Evolutionary conservation across 2,888 invertebrate genomes (phyloP).

Genomic region (Epinotia nisella): DNA sequence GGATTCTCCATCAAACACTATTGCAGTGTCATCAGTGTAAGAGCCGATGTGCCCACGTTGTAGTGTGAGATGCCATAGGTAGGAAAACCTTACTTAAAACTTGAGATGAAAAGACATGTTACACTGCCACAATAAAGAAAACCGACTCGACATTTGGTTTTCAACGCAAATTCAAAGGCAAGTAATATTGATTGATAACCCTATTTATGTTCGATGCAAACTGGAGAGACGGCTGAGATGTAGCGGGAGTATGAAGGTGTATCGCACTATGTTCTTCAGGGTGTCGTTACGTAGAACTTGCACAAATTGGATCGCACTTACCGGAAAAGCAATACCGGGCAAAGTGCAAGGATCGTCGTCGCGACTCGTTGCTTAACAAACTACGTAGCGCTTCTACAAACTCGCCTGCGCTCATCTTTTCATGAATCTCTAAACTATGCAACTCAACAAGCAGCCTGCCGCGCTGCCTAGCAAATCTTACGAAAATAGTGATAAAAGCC

Average conservation of each 20-base stretch:
- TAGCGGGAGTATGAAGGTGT: constrained; percentile 57
- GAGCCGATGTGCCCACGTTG: too few species aligned
- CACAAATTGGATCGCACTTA: constrained; percentile 64
- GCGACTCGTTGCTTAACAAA: constrained; percentile 23
- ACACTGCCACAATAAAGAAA: background rate
- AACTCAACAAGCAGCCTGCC: background rate
- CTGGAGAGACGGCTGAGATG: constrained; percentile 52
- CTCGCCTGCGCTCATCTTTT: constrained; percentile 17
- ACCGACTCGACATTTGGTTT: background rate
- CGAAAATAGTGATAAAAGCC: constrained; percentile 1
- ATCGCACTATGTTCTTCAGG: constrained; percentile 59
- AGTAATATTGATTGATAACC: constrained; percentile 71
- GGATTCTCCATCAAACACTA: too few species aligned
- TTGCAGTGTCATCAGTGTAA: too few species aligned
- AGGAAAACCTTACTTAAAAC: background rate
- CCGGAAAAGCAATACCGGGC: constrained; percentile 56
- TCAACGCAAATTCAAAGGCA: constrained; percentile 59
- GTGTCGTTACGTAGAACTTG: constrained; percentile 56
- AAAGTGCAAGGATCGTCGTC: constrained; percentile 48
- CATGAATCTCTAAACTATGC: constrained; percentile 13
- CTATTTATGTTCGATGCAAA: constrained; percentile 60
- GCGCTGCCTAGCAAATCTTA: background rate
- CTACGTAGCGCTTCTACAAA: constrained; percentile 21
- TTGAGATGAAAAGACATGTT: constrained; percentile 5
- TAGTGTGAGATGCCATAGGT: too few species aligned